These are phyloP conservation scores for Oncopeltus fasciatus DNA, from an alignment of 1,140 invertebrate species.

Conservation along the genomic window DNA sequence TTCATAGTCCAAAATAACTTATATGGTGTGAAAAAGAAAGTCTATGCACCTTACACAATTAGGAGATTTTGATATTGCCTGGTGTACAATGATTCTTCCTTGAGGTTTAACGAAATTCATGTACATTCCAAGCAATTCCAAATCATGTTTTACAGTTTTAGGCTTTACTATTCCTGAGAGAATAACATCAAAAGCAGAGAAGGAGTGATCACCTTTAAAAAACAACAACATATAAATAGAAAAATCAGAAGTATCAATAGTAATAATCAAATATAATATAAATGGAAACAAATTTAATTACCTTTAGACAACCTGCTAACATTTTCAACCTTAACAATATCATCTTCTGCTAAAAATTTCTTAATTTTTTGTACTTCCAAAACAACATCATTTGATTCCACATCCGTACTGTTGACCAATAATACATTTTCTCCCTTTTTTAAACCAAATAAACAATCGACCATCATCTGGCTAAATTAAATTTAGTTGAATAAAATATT, in stretches of 20 bases:
- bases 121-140: slow-evolving; percentile 36
- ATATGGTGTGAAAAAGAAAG: no score
- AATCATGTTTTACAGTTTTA: slow-evolving; percentile 31
- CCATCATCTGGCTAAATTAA: no score
- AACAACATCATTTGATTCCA: background rate
- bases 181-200: slow-evolving; percentile 41
- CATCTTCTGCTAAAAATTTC: background rate
- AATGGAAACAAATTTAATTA: no score
- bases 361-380: background rate
- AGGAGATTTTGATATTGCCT: slow-evolving; percentile 14
- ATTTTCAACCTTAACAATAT: slow-evolving; percentile 7
- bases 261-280: background rate
- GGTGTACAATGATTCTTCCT: slow-evolving; percentile 31
- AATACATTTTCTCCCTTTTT: slow-evolving; percentile 1
- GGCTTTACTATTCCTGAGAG: slow-evolving; percentile 37
- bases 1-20: no score
- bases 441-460: no score
- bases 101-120: slow-evolving; percentile 42
- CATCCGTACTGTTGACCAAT: slow-evolving; percentile 9
- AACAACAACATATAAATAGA: background rate
- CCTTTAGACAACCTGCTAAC: background rate
- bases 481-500: no score
- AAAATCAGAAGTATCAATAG: background rate
- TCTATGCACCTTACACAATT: no score
- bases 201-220: slow-evolving; percentile 34